These are phyloP conservation scores for Scalopus aquaticus DNA, from an alignment of 2,113 vertebrate genomes.

Conservation along the genomic window DNA sequence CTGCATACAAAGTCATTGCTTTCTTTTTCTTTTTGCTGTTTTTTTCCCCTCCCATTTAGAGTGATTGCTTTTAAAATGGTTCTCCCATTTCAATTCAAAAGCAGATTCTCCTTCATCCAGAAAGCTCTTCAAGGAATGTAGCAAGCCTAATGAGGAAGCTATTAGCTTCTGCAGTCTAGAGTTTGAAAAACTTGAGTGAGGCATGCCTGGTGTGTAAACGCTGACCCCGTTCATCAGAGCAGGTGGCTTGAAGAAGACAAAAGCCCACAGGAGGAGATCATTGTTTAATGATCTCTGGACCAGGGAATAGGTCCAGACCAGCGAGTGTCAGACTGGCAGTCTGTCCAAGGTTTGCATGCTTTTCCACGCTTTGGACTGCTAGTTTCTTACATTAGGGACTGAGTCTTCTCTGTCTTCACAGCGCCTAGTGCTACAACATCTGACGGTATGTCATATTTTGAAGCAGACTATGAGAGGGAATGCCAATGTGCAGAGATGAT, in stretches of 20 bases:
- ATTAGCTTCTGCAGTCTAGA: background rate
- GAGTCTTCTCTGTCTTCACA: background rate
- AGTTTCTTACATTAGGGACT: background rate
- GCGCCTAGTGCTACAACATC: background rate
- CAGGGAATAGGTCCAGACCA: background rate
- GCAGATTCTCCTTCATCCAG: background rate
- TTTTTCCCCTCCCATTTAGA: background rate
- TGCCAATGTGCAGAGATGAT: background rate
- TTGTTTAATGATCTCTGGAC: background rate
- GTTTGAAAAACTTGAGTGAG: background rate
- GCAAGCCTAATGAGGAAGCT: background rate
- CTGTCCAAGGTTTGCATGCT: background rate
- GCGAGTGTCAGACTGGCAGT: background rate
- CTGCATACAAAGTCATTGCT: background rate
- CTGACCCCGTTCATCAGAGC: background rate
- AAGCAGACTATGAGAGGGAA: background rate
- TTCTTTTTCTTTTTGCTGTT: background rate
- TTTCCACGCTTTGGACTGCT: background rate
- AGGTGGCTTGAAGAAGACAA: background rate
- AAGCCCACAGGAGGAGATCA: background rate
- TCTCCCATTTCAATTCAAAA: background rate
- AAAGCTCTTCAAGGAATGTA: background rate
- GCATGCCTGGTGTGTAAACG: background rate
- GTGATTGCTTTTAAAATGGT: background rate
- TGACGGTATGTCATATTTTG: background rate